Percentiles rank a stretch among this genome's conserved stretches.
These are phyloP conservation scores for Graphium colonna DNA, from an alignment of 2,888 invertebrate genomes.

Conservation along the genomic window DNA sequence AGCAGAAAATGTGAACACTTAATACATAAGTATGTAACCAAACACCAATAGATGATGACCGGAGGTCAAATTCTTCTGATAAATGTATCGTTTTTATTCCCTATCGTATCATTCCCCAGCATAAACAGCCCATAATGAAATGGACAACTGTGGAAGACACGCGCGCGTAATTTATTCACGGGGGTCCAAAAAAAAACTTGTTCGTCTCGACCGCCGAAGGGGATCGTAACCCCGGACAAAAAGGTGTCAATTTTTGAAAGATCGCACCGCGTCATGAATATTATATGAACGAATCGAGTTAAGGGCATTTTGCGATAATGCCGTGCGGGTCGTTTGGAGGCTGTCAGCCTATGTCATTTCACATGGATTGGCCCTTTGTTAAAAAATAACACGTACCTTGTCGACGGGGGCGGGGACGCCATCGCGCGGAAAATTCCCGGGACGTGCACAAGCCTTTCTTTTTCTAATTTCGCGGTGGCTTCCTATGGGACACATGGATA, in stretches of 20 bases:
- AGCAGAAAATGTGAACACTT: no score
- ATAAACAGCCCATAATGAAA: neutral
- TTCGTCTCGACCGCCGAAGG: conserved; percentile 50
- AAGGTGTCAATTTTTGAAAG: conserved; percentile 81
- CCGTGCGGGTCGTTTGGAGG: conserved; percentile 64
- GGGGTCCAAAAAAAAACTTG: conserved; percentile 70
- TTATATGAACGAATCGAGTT: conserved; percentile 79
- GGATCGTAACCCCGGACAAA: conserved; percentile 52
- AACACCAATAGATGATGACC: no score
- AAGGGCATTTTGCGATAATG: conserved; percentile 78
- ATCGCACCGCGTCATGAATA: conserved; percentile 78
- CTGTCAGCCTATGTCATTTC: conserved; percentile 79
- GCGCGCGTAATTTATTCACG: conserved; percentile 73
- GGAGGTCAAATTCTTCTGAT: no score
- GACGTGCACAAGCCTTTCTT: conserved; percentile 26
- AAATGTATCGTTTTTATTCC: no score
- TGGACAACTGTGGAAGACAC: neutral
- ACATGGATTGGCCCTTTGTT: conserved; percentile 77
- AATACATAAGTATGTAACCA: no score
- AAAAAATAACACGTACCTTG: conserved; percentile 75
- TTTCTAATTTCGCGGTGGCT: conserved; percentile 22
- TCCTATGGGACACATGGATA: no score
- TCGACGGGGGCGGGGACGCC: conserved; percentile 51
- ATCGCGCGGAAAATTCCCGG: conserved; percentile 57
- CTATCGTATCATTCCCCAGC: neutral